Percentiles rank a stretch among this genome's conserved stretches.
Conservation (phyloP, 35 echinoderm and acorn worm species). For the Holothuria glaberrima region DNA sequence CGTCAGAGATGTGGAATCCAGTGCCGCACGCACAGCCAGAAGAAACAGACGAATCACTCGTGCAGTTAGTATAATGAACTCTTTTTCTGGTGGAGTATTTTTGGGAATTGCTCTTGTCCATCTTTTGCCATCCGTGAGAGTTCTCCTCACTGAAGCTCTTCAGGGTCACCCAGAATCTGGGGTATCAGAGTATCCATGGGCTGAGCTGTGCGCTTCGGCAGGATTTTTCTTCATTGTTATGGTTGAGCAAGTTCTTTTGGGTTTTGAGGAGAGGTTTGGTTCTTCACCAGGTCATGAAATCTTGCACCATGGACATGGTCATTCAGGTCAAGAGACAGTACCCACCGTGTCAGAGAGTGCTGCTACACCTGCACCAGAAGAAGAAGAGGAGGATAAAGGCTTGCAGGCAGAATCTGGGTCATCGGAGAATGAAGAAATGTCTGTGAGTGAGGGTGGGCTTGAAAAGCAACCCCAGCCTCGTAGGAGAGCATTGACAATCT, state of each 20-base stretch:
- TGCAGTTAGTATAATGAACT: slow-evolving; percentile 71
- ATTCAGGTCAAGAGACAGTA: neutral
- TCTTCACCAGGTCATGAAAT: neutral
- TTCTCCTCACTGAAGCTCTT: slow-evolving; percentile 60
- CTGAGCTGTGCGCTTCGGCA: slow-evolving; percentile 66
- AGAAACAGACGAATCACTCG: slow-evolving; percentile 49
- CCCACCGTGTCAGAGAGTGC: neutral
- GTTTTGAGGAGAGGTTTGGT: slow-evolving; percentile 64
- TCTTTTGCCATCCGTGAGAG: slow-evolving; percentile 73
- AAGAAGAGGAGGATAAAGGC: neutral
- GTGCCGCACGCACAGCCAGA: neutral
- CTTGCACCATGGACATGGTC: neutral
- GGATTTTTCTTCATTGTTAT: slow-evolving; percentile 89
- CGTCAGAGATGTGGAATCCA: slow-evolving; percentile 36
- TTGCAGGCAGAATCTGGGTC: neutral
- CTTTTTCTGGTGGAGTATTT: slow-evolving; percentile 90
- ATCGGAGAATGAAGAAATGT: neutral
- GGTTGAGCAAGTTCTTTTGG: slow-evolving; percentile 64
- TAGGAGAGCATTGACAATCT: slow-evolving; percentile 15
- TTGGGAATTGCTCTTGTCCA: slow-evolving; percentile 82
- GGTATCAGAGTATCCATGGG: slow-evolving; percentile 66
- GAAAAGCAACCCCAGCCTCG: neutral
- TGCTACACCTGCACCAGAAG: neutral
- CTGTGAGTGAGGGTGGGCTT: neutral
- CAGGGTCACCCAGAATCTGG: neutral